These are phyloP conservation scores for Nesidiocoris tenuis DNA, from an alignment of 2,888 invertebrate genomes.

Conservation along the genomic window DNA sequence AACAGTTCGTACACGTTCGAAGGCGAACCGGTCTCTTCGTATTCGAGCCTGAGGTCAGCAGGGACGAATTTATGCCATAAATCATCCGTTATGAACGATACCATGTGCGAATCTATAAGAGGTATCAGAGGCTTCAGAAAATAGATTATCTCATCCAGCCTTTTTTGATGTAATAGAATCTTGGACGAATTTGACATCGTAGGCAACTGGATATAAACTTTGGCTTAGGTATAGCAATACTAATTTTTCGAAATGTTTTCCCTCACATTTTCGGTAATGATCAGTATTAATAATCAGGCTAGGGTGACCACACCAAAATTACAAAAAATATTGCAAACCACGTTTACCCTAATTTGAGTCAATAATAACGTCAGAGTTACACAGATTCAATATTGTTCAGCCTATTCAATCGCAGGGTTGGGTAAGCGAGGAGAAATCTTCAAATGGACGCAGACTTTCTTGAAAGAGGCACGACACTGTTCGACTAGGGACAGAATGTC, in stretches of 20 bases:
- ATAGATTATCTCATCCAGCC: conserved; percentile 54
- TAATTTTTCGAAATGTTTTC: too few species aligned
- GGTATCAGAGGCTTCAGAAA: conserved; percentile 64
- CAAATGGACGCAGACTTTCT: conserved; percentile 66
- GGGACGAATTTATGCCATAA: conserved; percentile 67
- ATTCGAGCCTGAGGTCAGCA: conserved; percentile 57
- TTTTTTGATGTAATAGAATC: conserved; percentile 31
- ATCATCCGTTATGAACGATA: conserved; percentile 67
- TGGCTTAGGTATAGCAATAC: too few species aligned
- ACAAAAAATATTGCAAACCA: too few species aligned
- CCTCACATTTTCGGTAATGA: too few species aligned
- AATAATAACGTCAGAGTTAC: too few species aligned
- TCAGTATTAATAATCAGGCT: too few species aligned
- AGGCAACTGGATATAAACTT: too few species aligned
- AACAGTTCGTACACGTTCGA: conserved; percentile 20
- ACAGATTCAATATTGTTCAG: too few species aligned
- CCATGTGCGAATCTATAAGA: conserved; percentile 76
- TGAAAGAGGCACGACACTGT: conserved; percentile 67
- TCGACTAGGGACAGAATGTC: conserved; percentile 66
- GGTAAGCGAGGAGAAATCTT: conserved; percentile 63
- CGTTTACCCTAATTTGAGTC: too few species aligned
- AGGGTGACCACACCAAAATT: too few species aligned
- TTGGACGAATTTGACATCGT: conserved; percentile 52
- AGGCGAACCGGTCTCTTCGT: conserved; percentile 9
- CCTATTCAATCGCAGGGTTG: conserved; percentile 53